These are phyloP conservation scores for Brevipalpus yothersi DNA, from an alignment of 1,140 invertebrate species.

Conservation along the genomic window DNA sequence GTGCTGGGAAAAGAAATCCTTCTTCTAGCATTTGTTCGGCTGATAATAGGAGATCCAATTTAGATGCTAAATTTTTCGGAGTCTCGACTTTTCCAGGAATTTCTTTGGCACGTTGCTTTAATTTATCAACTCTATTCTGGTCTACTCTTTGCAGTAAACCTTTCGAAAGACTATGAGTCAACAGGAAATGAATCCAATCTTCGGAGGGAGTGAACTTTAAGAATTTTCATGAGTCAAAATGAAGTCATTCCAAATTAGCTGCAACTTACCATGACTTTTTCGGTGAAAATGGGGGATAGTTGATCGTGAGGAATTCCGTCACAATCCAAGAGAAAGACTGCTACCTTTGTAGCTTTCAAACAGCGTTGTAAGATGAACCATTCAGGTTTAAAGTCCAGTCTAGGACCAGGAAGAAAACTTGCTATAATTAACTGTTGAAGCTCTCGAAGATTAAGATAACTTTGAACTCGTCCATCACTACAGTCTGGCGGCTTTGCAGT, in stretches of 20 bases:
- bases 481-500: background rate
- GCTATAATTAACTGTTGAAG: background rate
- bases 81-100: background rate
- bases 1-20: conserved; percentile 51
- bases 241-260: background rate
- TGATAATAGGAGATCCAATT: conserved; percentile 50
- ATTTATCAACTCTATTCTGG: too few relatives aligned
- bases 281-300: background rate
- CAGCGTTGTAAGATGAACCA: background rate
- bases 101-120: background rate
- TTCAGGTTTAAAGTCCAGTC: background rate
- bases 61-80: conserved; percentile 20
- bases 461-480: background rate
- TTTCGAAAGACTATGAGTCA: too few relatives aligned
- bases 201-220: too few relatives aligned
- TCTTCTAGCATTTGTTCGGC: conserved; percentile 60
- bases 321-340: conserved; percentile 6
- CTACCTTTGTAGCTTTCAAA: conserved; percentile 1
- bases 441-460: background rate
- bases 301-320: background rate
- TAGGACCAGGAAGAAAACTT: background rate
- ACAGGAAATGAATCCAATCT: too few relatives aligned
- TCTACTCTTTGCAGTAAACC: too few relatives aligned
- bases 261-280: background rate
- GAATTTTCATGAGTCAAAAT: too few relatives aligned